Conservation (phyloP, 2,888 invertebrate genomes). For the Exephanes ischioxanthus region DNA sequence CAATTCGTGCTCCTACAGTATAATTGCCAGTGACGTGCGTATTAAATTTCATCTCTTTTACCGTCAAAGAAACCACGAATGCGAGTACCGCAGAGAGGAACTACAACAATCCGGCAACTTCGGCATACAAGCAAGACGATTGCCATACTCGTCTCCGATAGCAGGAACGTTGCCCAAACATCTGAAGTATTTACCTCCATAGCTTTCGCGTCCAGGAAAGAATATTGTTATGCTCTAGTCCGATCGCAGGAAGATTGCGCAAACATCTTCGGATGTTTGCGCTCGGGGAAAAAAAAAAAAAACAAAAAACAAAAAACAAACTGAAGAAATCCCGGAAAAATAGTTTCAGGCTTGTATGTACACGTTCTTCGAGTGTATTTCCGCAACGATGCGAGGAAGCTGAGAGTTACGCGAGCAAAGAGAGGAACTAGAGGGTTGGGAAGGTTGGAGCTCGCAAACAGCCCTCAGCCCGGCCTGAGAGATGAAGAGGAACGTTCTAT, state of each 20-base stretch:
- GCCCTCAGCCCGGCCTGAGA: not conserved
- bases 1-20: too few relatives aligned
- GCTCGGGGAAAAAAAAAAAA: not conserved
- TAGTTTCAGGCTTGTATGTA: not conserved
- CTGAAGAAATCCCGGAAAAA: not conserved
- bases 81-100: too few relatives aligned
- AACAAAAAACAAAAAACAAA: too few relatives aligned
- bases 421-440: slow-evolving; percentile 10
- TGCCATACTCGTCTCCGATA: not conserved
- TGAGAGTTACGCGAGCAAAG: not conserved
- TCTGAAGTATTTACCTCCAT: too few relatives aligned
- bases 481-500: slow-evolving; percentile 61
- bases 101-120: not conserved
- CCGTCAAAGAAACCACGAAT: not conserved
- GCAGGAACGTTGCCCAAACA: not conserved
- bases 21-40: too few relatives aligned
- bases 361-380: slow-evolving; percentile 27
- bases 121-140: not conserved
- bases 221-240: too few relatives aligned
- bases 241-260: too few relatives aligned
- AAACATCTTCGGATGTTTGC: too few relatives aligned
- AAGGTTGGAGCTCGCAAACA: slow-evolving; percentile 46
- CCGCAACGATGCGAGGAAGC: slow-evolving; percentile 25
- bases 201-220: too few relatives aligned
- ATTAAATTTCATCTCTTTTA: not conserved